Percentiles rank a stretch among this genome's conserved stretches.
phyloP scores from a whole-genome alignment of 2,113 vertebrate species.

The Nematolebias whitei region DNA sequence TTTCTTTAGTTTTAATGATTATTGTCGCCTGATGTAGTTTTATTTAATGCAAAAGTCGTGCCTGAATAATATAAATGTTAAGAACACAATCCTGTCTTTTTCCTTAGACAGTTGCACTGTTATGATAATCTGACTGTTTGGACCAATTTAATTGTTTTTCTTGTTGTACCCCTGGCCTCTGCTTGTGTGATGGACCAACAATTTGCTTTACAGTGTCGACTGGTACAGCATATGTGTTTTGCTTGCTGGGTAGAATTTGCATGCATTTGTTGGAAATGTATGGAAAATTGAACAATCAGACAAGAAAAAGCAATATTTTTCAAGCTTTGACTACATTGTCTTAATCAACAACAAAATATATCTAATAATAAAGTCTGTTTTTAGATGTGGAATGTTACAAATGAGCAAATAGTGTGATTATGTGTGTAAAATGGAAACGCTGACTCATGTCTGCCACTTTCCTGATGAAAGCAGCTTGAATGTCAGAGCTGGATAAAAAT shows the following conservation, averaged over 20 bases:
- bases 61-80: slow-evolving; percentile 65
- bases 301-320: slow-evolving; percentile 55
- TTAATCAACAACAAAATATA: slow-evolving; percentile 52
- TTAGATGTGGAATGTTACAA: slow-evolving; percentile 56
- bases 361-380: slow-evolving; percentile 51
- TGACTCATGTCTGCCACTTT: slow-evolving; percentile 20
- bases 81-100: slow-evolving; percentile 60
- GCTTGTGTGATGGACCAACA: slow-evolving; percentile 38
- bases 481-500: slow-evolving; percentile 31
- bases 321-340: no score
- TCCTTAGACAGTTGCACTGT: slow-evolving; percentile 69
- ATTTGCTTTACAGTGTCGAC: slow-evolving; percentile 31
- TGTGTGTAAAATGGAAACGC: neutral
- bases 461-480: slow-evolving; percentile 37
- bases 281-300: slow-evolving; percentile 37
- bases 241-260: slow-evolving; percentile 53
- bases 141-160: slow-evolving; percentile 25
- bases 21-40: slow-evolving; percentile 28
- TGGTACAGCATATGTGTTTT: slow-evolving; percentile 44
- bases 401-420: slow-evolving; percentile 10
- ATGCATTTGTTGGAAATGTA: slow-evolving; percentile 46
- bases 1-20: slow-evolving; percentile 25
- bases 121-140: slow-evolving; percentile 48
- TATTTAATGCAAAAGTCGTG: slow-evolving; percentile 59
- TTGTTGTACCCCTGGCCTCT: slow-evolving; percentile 4